phyloP scores from a whole-genome alignment of 2,888 invertebrate species.

The Nemotelus pantherinus region DNA sequence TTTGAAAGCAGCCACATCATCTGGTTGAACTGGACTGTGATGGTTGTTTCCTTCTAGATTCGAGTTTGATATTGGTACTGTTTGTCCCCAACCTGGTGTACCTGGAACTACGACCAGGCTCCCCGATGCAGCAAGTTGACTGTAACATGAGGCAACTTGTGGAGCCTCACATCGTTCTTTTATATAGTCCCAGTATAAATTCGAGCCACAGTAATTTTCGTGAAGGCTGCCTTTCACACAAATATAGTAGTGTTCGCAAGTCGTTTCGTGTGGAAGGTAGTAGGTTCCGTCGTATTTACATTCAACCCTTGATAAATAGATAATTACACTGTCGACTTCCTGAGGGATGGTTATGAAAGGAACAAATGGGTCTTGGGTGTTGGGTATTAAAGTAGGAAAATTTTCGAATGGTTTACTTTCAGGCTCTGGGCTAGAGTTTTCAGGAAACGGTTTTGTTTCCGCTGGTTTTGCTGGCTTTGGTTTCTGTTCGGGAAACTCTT shows the following conservation, averaged over 20 bases:
- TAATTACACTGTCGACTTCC: slow-evolving; percentile 55
- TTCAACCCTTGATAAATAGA: slow-evolving; percentile 56
- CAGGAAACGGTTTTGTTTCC: too few relatives aligned
- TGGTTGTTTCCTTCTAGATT: too few relatives aligned
- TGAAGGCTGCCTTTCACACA: slow-evolving; percentile 60
- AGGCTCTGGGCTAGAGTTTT: too few relatives aligned
- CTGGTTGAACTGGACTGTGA: too few relatives aligned
- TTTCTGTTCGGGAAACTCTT: too few relatives aligned
- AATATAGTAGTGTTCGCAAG: slow-evolving; percentile 59
- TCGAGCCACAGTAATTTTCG: slow-evolving; percentile 58
- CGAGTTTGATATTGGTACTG: too few relatives aligned
- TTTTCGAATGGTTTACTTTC: not conserved
- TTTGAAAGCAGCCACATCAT: too few relatives aligned
- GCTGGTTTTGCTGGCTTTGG: too few relatives aligned
- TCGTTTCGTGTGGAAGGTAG: slow-evolving; percentile 60
- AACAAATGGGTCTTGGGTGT: not conserved
- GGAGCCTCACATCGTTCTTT: slow-evolving; percentile 56
- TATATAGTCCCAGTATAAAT: slow-evolving; percentile 58
- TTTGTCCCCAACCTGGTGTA: too few relatives aligned
- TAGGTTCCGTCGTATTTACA: slow-evolving; percentile 61
- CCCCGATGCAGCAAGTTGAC: slow-evolving; percentile 46
- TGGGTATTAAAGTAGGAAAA: not conserved
- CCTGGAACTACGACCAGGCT: not conserved
- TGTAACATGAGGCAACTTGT: slow-evolving; percentile 21
- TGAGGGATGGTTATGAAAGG: not conserved